phyloP scores from a whole-genome alignment of 1,140 invertebrate species.

The Apis laboriosa region DNA sequence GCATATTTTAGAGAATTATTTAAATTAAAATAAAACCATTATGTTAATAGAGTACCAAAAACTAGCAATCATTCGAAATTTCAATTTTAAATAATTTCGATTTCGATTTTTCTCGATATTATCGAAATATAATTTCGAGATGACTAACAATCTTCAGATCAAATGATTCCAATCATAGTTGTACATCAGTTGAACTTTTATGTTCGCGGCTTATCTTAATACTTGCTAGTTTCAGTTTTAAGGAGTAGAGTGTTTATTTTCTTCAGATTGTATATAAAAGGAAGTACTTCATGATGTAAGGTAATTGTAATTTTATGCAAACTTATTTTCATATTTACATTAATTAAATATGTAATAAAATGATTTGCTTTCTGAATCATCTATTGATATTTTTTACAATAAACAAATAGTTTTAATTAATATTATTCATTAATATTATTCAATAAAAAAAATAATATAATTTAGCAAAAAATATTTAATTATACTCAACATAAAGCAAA shows the following conservation, averaged over 20 bases:
- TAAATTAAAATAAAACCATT: no score
- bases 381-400: constrained; percentile 28
- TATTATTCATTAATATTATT: constrained; percentile 2
- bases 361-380: background rate
- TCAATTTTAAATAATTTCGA: no score
- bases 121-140: background rate
- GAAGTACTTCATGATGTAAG: background rate
- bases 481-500: background rate
- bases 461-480: constrained; percentile 6
- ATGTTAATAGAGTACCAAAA: background rate
- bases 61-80: background rate
- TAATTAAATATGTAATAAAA: constrained; percentile 10
- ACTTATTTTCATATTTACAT: constrained; percentile 33
- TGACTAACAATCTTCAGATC: background rate
- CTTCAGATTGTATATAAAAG: background rate
- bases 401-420: constrained; percentile 31
- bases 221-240: background rate
- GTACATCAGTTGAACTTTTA: background rate
- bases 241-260: background rate
- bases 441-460: background rate
- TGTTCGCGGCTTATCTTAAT: background rate
- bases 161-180: background rate
- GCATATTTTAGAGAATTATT: background rate
- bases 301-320: background rate
- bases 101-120: background rate